phyloP scores from a whole-genome alignment of 2,888 invertebrate species.

The Lochmaea capreae region DNA sequence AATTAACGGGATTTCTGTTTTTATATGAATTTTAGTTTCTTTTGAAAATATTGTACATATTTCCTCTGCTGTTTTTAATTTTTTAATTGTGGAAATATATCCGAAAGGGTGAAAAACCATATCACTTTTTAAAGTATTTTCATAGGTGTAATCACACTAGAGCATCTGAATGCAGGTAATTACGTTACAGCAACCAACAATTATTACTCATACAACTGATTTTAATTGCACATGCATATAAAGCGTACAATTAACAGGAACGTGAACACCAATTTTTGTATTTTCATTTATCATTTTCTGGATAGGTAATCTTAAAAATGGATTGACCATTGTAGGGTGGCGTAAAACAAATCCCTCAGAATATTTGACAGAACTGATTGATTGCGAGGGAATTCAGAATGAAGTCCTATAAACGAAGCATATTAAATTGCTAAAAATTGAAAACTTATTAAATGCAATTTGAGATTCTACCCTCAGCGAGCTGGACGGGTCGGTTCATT shows the following conservation, averaged over 20 bases:
- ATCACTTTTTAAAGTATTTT: background rate
- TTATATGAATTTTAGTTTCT: too few relatives aligned
- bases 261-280: background rate
- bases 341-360: constrained; percentile 24
- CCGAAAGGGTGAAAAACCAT: background rate
- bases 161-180: background rate
- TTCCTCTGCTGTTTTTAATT: background rate
- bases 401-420: constrained; percentile 37
- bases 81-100: background rate
- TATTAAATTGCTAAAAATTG: constrained; percentile 44
- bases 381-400: constrained; percentile 31
- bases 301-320: constrained; percentile 12
- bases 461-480: constrained; percentile 27
- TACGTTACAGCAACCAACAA: background rate
- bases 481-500: constrained; percentile 28
- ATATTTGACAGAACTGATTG: constrained; percentile 35
- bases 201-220: background rate
- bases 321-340: constrained; percentile 24
- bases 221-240: constrained; percentile 10
- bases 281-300: constrained; percentile 6
- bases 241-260: constrained; percentile 5
- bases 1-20: too few relatives aligned
- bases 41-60: too few relatives aligned
- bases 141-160: background rate
- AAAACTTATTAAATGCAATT: constrained; percentile 40